Evolutionary conservation across 2,888 invertebrate species (phyloP).

Genomic region (Neelides folsomi): DNA sequence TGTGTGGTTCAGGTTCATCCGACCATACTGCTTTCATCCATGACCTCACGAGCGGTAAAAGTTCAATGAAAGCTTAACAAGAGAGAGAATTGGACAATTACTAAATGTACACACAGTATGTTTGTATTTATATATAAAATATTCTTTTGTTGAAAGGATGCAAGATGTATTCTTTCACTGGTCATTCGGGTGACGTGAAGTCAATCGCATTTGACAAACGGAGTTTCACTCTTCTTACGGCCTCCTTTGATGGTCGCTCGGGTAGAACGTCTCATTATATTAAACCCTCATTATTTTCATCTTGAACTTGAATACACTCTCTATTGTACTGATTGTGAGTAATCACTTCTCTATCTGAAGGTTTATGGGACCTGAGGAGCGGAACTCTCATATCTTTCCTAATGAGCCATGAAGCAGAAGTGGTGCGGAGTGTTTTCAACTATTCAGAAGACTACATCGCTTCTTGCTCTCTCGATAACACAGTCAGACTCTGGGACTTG

Average conservation of each 20-base stretch:
- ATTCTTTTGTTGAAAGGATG: slow-evolving; percentile 39
- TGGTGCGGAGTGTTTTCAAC: slow-evolving; percentile 56
- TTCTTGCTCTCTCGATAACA: slow-evolving; percentile 56
- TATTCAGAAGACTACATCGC: slow-evolving; percentile 53
- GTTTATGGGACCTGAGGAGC: slow-evolving; percentile 22
- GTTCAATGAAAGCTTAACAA: no score
- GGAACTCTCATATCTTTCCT: slow-evolving; percentile 41
- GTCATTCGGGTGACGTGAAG: slow-evolving; percentile 64
- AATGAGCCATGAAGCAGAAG: slow-evolving; percentile 51
- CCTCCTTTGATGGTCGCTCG: slow-evolving; percentile 55
- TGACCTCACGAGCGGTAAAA: slow-evolving; percentile 50
- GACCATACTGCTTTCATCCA: slow-evolving; percentile 60
- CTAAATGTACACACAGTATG: no score
- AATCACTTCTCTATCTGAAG: no score
- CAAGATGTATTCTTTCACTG: slow-evolving; percentile 48
- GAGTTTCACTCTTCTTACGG: slow-evolving; percentile 57
- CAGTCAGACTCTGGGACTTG: slow-evolving; percentile 57
- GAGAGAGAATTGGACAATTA: no score
- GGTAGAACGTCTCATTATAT: not conserved
- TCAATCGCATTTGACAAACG: slow-evolving; percentile 55
- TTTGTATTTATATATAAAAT: no score
- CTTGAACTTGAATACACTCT: no score
- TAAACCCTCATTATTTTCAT: no score
- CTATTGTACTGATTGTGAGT: no score
- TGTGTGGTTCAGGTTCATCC: slow-evolving; percentile 61